Evolutionary conservation across 2,888 invertebrate genomes (phyloP).

Genomic region (Spodoptera exigua): DNA sequence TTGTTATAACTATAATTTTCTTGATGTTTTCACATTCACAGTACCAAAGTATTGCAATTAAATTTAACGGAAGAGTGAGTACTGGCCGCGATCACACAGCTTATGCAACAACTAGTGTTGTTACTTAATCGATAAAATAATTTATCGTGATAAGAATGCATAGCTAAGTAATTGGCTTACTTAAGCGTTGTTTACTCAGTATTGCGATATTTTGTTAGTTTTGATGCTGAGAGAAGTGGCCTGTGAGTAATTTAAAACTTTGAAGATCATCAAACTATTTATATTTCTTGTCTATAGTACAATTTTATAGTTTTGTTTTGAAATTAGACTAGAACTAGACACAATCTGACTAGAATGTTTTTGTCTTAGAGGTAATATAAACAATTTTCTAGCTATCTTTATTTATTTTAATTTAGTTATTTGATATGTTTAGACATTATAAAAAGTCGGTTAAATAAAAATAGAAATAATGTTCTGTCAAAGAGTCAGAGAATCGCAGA

Average conservation of each 20-base stretch:
- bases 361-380: no score
- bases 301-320: no score
- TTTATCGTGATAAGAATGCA: conserved; percentile 69
- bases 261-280: no score
- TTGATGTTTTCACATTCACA: conserved; percentile 41
- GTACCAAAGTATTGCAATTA: conserved; percentile 73
- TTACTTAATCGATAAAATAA: conserved; percentile 74
- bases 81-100: conserved; percentile 72
- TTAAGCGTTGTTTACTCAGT: conserved; percentile 59
- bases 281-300: no score
- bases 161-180: conserved; percentile 69
- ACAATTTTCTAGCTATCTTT: no score
- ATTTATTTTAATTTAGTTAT: no score
- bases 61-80: conserved; percentile 83
- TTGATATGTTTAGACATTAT: no score
- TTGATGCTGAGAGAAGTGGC: conserved; percentile 15
- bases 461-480: no score
- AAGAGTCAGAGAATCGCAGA: no score
- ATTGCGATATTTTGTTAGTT: conserved; percentile 44
- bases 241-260: background rate
- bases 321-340: no score
- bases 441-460: no score
- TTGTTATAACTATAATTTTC: conserved; percentile 1
- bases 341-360: no score
- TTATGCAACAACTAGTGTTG: conserved; percentile 71